Evolutionary conservation across 2,888 invertebrate species (phyloP).

Genomic region (Cyaniris semiargus): DNA sequence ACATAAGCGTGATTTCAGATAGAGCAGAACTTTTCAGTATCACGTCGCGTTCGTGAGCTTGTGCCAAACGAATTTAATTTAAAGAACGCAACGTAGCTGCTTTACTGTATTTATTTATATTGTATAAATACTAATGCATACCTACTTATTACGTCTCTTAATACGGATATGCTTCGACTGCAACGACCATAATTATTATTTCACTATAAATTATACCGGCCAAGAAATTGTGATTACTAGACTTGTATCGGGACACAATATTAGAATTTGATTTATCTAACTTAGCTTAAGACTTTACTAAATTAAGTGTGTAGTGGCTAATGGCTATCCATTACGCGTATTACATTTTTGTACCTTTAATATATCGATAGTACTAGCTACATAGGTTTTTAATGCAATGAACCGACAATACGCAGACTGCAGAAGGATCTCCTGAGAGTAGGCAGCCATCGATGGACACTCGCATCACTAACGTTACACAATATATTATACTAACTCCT

Average conservation of each 20-base stretch:
- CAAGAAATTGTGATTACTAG: conserved; percentile 14
- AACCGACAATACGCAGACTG: too few relatives aligned
- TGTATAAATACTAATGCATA: not conserved
- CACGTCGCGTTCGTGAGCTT: too few relatives aligned
- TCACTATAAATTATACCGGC: conserved; percentile 25
- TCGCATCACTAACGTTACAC: too few relatives aligned
- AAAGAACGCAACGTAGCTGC: too few relatives aligned
- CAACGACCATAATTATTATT: conserved; percentile 25
- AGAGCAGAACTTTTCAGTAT: not conserved
- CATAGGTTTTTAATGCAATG: too few relatives aligned
- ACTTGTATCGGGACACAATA: not conserved
- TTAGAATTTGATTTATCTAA: not conserved
- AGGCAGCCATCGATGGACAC: too few relatives aligned
- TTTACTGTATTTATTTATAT: not conserved
- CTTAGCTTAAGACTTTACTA: not conserved
- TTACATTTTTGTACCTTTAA: too few relatives aligned
- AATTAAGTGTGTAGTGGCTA: not conserved
- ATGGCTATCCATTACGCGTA: not conserved
- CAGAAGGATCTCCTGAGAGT: too few relatives aligned
- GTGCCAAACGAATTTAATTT: too few relatives aligned
- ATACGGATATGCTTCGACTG: conserved; percentile 34
- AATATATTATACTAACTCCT: too few relatives aligned
- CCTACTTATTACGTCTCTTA: conserved; percentile 27
- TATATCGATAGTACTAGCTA: too few relatives aligned
- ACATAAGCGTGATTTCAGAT: not conserved